A percentile compares a stretch with the other conserved stretches of the same genome.
Conservation (phyloP, 2,888 invertebrate species). For the Aromia moschata region DNA sequence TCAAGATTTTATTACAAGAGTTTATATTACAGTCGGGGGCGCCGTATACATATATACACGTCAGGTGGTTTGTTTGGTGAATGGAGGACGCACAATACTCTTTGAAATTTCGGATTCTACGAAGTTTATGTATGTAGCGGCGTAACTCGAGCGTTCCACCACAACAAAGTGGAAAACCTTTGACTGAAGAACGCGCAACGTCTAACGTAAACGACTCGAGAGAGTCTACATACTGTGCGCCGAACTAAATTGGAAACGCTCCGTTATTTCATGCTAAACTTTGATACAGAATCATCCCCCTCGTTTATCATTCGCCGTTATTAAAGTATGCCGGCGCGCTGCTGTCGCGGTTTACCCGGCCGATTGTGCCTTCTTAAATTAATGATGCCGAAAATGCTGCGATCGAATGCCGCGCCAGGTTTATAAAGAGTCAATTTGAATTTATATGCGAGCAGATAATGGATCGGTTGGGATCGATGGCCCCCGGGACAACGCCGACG, state of each 20-base stretch:
- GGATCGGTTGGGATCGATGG: too few species aligned
- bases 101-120: slow-evolving; percentile 50
- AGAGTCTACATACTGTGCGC: slow-evolving; percentile 45
- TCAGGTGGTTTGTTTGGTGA: slow-evolving; percentile 43
- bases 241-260: slow-evolving; percentile 48
- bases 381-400: neutral
- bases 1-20: slow-evolving; percentile 9
- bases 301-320: slow-evolving; percentile 36
- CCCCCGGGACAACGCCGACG: too few species aligned
- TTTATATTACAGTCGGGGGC: slow-evolving; percentile 10
- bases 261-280: slow-evolving; percentile 46
- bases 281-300: slow-evolving; percentile 45
- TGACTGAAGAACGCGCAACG: slow-evolving; percentile 49
- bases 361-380: neutral
- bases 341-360: neutral
- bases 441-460: neutral
- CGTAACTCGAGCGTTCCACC: slow-evolving; percentile 44
- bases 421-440: neutral
- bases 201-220: slow-evolving; percentile 52
- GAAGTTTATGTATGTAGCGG: slow-evolving; percentile 47
- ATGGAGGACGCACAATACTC: slow-evolving; percentile 42
- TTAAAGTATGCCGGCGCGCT: slow-evolving; percentile 12
- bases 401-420: neutral
- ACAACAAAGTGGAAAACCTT: slow-evolving; percentile 50
- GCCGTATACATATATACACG: slow-evolving; percentile 3